Evolutionary conservation across 2,888 invertebrate genomes (phyloP).

Genomic region (Latrodectus hesperus): DNA sequence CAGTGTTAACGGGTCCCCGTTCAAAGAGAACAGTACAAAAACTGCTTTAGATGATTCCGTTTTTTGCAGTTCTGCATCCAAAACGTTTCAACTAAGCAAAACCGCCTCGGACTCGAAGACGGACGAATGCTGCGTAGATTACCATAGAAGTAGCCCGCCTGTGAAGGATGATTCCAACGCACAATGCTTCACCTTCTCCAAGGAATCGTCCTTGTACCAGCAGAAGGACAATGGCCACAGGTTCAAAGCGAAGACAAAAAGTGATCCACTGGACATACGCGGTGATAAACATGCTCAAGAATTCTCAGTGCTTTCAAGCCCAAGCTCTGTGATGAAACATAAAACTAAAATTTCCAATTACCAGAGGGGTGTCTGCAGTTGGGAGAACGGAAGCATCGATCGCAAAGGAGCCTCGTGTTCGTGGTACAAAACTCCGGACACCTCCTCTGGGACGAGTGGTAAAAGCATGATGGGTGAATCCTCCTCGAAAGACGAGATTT

Average conservation of each 20-base stretch:
- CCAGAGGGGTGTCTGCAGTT: conserved; percentile 30
- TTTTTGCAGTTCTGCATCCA: conserved; percentile 8
- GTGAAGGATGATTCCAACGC: conserved; percentile 58
- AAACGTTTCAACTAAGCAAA: conserved; percentile 19
- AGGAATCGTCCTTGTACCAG: conserved; percentile 20
- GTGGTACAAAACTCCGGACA: conserved; percentile 40
- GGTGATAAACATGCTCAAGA: conserved; percentile 57
- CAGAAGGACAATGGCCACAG: conserved; percentile 14
- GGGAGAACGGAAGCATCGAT: conserved; percentile 38
- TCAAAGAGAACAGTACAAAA: conserved; percentile 52
- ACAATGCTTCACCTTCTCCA: conserved; percentile 43
- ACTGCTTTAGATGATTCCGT: conserved; percentile 31
- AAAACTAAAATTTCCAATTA: conserved; percentile 47
- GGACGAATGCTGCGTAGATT: conserved; percentile 31
- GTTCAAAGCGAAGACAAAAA: conserved; percentile 63
- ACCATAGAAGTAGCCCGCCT: conserved; percentile 56
- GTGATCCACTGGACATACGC: conserved; percentile 57
- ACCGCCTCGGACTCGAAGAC: neutral
- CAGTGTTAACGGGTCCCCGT: conserved; percentile 55
- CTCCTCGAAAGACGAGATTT: conserved; percentile 47
- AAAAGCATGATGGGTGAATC: conserved; percentile 48
- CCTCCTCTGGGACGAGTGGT: conserved; percentile 43
- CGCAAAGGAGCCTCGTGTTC: neutral
- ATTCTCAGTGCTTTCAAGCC: conserved; percentile 56
- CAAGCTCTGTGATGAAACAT: conserved; percentile 62